phyloP scores from a whole-genome alignment of 2,888 invertebrate species.

The Endomychus coccineus region DNA sequence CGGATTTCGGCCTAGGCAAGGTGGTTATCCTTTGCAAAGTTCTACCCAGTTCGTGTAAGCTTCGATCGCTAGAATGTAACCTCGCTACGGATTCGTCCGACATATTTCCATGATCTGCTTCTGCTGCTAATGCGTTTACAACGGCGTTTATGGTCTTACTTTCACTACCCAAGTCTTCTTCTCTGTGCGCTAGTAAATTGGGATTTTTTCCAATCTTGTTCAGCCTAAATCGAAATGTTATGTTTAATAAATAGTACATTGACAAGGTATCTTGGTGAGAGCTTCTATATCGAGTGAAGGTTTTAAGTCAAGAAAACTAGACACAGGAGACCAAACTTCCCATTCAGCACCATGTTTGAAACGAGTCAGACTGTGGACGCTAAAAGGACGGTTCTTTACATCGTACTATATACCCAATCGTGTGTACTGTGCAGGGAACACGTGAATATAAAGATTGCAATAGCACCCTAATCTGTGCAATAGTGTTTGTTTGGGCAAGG shows the following conservation, averaged over 20 bases:
- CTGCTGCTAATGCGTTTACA: conserved; percentile 85
- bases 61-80: conserved; percentile 39
- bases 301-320: no score
- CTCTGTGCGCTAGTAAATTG: conserved; percentile 77
- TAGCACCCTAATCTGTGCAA: no score
- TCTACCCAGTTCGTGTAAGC: conserved; percentile 54
- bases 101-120: conserved; percentile 77
- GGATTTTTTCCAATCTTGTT: conserved; percentile 99
- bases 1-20: conserved; percentile 74
- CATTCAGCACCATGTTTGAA: no score
- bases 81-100: conserved; percentile 62
- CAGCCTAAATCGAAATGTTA: conserved; percentile 42
- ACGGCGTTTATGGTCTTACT: conserved; percentile 87
- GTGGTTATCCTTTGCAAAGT: conserved; percentile 62
- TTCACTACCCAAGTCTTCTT: conserved; percentile 60
- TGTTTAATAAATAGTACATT: neutral
- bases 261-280: no score
- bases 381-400: no score
- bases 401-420: no score
- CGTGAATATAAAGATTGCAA: no score
- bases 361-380: no score
- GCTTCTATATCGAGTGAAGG: no score
- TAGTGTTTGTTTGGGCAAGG: no score
- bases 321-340: no score
- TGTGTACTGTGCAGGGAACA: no score